phyloP scores from a whole-genome alignment of 2,888 invertebrate genomes.

The Dryobotodes eremita region DNA sequence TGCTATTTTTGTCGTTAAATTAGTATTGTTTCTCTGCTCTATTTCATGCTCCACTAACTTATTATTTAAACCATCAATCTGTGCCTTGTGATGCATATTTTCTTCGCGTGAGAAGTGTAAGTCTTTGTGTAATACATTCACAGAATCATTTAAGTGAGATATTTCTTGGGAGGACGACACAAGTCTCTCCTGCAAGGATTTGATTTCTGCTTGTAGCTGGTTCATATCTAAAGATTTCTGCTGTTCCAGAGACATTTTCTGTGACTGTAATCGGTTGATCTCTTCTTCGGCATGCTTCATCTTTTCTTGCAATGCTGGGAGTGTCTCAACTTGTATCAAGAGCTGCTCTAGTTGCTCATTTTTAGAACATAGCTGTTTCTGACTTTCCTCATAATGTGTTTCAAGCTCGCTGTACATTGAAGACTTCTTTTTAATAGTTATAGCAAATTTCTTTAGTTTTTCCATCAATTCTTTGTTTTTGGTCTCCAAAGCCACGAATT shows the following conservation, averaged over 20 bases:
- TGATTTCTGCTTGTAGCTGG: constrained; percentile 75
- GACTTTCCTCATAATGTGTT: constrained; percentile 82
- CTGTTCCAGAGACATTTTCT: constrained; percentile 78
- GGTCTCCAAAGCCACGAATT: constrained; percentile 85
- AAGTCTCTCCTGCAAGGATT: constrained; percentile 74
- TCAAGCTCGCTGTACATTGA: constrained; percentile 92
- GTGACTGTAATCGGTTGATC: constrained; percentile 78
- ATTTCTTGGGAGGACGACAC: constrained; percentile 74
- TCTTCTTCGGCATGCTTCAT: constrained; percentile 85
- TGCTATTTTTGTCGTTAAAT: constrained; percentile 83
- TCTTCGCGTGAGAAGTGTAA: constrained; percentile 76
- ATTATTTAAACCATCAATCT: constrained; percentile 82
- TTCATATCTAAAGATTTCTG: constrained; percentile 77
- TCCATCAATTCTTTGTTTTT: constrained; percentile 93
- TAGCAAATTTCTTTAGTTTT: constrained; percentile 95
- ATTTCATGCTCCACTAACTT: constrained; percentile 85
- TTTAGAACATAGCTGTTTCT: constrained; percentile 80
- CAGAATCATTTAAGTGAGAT: constrained; percentile 73
- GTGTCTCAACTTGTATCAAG: constrained; percentile 80
- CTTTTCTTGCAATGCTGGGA: constrained; percentile 83
- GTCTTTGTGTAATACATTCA: constrained; percentile 76
- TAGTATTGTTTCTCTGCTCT: constrained; percentile 84
- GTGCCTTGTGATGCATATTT: constrained; percentile 75
- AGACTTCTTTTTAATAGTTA: constrained; percentile 94
- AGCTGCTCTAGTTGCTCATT: constrained; percentile 81